A percentile compares a stretch with the other conserved stretches of the same genome.
Conservation (phyloP, 2,113 vertebrate species). For the Rhinolophus sinicus region DNA sequence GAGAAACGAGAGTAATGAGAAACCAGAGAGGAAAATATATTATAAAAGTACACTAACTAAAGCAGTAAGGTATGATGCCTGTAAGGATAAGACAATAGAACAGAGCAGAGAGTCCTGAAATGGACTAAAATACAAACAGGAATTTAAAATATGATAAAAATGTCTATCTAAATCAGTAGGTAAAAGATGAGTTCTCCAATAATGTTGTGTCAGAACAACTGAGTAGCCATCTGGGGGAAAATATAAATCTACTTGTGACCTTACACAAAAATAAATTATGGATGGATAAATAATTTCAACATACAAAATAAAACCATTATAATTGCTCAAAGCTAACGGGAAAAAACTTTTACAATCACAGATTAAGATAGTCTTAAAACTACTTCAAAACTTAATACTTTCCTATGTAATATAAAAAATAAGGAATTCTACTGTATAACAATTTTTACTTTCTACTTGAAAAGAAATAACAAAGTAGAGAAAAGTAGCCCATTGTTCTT, state of each 20-base stretch:
- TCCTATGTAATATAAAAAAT: not conserved
- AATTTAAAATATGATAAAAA: conserved; percentile 8
- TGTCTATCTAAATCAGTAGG: not conserved
- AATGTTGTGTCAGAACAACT: not conserved
- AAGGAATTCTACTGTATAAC: not conserved
- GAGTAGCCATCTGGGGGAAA: not conserved
- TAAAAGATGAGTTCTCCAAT: not conserved
- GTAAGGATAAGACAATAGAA: not conserved
- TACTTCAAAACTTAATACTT: not conserved
- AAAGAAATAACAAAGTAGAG: conserved; percentile 22
- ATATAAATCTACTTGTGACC: conserved; percentile 13
- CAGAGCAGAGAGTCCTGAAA: not conserved
- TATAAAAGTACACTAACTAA: conserved; percentile 2
- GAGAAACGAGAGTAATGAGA: not conserved
- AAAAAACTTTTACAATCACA: not conserved
- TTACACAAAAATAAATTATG: conserved; percentile 42
- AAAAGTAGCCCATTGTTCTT: not conserved
- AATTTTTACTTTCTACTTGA: conserved; percentile 15
- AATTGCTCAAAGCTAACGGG: conserved; percentile 1
- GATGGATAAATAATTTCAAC: not conserved
- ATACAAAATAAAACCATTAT: not conserved
- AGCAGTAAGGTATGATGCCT: not conserved
- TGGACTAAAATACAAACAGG: not conserved
- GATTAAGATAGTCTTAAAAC: not conserved
- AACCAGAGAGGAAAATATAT: not conserved